Conservation (phyloP, 2,113 vertebrate genomes). For the Marmota monax region DNA sequence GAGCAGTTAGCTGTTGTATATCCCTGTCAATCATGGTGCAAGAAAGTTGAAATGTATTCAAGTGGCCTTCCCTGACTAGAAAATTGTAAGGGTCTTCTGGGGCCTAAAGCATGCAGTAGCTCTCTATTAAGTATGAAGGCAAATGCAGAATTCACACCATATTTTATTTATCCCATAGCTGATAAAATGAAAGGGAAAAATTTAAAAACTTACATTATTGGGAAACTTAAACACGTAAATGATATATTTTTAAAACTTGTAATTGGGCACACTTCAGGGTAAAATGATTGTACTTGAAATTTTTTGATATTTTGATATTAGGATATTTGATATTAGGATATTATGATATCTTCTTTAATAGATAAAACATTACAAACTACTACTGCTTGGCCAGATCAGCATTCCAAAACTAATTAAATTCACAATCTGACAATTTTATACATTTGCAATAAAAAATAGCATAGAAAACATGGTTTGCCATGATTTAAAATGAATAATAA, state of each 20-base stretch:
- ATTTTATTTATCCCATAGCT: background rate
- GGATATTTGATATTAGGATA: too few species aligned
- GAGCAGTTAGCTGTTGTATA: background rate
- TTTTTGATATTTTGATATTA: background rate
- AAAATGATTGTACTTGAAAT: background rate
- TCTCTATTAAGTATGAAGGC: background rate
- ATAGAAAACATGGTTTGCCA: background rate
- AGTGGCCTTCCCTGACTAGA: background rate
- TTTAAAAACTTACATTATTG: background rate
- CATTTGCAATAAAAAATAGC: background rate
- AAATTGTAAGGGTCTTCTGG: too few species aligned
- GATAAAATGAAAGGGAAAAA: background rate
- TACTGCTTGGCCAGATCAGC: background rate
- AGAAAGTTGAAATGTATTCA: background rate
- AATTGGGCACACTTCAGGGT: background rate
- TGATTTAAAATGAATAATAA: background rate
- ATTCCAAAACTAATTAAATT: background rate
- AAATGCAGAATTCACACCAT: background rate
- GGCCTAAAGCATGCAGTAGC: too few species aligned
- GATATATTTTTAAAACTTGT: background rate
- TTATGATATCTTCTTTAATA: background rate
- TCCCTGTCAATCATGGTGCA: background rate
- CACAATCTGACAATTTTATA: background rate
- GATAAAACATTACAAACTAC: background rate
- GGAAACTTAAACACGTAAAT: constrained; percentile 13